Conservation (phyloP, 37 sponge, comb jelly and placozoan genomes). For the Ianthella basta region DNA sequence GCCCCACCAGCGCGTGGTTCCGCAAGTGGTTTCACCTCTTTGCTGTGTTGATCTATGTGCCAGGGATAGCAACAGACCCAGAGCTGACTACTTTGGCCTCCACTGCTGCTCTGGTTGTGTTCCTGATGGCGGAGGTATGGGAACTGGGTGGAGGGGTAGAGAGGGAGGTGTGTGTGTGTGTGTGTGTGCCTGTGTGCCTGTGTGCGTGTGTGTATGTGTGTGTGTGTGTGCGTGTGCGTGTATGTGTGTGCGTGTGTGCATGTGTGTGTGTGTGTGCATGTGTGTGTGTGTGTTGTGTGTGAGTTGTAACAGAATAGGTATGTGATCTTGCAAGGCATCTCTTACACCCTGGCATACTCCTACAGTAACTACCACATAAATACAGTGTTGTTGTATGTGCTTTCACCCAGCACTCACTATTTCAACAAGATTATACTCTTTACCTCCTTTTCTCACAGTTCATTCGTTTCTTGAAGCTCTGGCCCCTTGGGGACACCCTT, state of each 20-base stretch:
- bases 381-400: no score
- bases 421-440: no score
- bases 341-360: no score
- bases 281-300: no score
- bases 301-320: no score
- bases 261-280: background rate
- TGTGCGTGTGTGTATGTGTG: constrained; percentile 29
- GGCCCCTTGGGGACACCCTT: constrained; percentile 78
- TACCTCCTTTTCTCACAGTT: constrained; percentile 40
- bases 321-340: no score
- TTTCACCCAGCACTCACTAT: no score
- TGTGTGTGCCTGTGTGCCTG: constrained; percentile 21
- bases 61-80: constrained; percentile 61
- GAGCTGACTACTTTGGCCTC: constrained; percentile 55
- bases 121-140: constrained; percentile 64
- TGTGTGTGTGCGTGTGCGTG: background rate
- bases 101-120: constrained; percentile 34
- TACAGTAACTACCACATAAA: no score
- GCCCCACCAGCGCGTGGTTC: constrained; percentile 56
- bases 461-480: constrained; percentile 60
- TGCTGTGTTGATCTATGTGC: constrained; percentile 63
- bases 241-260: background rate
- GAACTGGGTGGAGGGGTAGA: background rate
- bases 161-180: no score
- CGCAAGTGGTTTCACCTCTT: constrained; percentile 85